These are phyloP conservation scores for Drosophila rellima DNA, from an alignment of 2,888 invertebrate genomes.

Conservation along the genomic window DNA sequence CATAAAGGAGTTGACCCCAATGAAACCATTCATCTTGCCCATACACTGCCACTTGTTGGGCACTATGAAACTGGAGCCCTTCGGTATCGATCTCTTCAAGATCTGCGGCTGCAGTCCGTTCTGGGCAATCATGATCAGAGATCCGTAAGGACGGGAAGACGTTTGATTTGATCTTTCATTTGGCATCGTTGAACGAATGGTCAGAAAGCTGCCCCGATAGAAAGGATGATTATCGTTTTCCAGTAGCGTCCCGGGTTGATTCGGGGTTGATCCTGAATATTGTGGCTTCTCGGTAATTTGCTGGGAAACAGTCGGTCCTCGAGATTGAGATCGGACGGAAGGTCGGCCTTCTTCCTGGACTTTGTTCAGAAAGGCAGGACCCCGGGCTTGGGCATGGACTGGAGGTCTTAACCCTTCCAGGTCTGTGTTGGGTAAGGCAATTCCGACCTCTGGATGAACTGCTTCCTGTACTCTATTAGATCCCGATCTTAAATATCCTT, in stretches of 20 bases:
- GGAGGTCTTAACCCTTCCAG: background rate
- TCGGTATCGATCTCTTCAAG: background rate
- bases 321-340: background rate
- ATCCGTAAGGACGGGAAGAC: background rate
- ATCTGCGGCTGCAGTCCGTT: background rate
- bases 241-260: background rate
- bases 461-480: background rate
- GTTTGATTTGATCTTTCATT: background rate
- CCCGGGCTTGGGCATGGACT: background rate
- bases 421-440: background rate
- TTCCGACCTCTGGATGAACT: background rate
- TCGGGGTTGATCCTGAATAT: background rate
- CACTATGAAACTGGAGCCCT: slow-evolving; percentile 22
- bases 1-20: background rate
- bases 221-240: background rate
- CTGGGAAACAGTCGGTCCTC: background rate
- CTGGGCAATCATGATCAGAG: background rate
- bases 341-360: background rate
- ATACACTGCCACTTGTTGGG: slow-evolving; percentile 20
- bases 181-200: slow-evolving; percentile 7
- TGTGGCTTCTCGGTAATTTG: background rate
- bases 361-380: background rate
- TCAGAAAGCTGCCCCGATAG: slow-evolving; percentile 54
- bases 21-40: background rate
- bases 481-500: no score